Evolutionary conservation across 2,797 vertebrate species (phyloP).

Genomic region (Sebastes oblongus): DNA sequence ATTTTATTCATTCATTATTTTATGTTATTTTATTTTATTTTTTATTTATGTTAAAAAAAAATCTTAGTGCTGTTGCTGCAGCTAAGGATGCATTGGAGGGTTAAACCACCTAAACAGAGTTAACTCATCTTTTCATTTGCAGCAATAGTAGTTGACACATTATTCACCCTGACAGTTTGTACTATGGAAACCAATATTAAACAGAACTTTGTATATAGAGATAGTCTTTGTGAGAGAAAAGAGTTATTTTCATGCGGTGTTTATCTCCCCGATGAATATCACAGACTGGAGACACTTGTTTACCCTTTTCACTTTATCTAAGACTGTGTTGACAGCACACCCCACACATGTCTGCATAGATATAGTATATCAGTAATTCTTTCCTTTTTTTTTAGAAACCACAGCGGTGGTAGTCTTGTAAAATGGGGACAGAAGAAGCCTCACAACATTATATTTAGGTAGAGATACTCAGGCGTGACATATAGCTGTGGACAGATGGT

Average conservation of each 20-base stretch:
- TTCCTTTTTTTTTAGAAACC: not conserved
- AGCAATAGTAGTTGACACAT: not conserved
- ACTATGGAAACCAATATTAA: not conserved
- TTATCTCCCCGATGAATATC: not conserved
- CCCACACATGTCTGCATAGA: not conserved
- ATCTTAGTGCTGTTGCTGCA: not conserved
- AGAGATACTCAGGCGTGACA: constrained; percentile 6
- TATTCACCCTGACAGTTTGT: not conserved
- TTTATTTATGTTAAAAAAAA: not conserved
- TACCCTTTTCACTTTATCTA: not conserved
- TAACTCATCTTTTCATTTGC: not conserved
- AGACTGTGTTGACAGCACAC: not conserved
- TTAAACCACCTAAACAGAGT: not conserved
- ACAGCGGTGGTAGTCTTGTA: not conserved
- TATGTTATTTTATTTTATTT: too few species aligned
- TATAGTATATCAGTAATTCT: too few species aligned
- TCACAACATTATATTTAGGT: constrained; percentile 7
- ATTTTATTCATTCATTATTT: too few species aligned
- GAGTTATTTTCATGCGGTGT: not conserved
- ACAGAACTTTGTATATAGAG: not conserved
- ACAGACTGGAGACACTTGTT: not conserved
- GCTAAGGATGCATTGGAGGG: not conserved
- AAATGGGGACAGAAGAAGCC: constrained; percentile 3
- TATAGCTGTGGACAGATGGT: constrained; percentile 31
- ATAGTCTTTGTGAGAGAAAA: not conserved